phyloP scores from a whole-genome alignment of 2,888 invertebrate genomes.

The Desoria tigrina region DNA sequence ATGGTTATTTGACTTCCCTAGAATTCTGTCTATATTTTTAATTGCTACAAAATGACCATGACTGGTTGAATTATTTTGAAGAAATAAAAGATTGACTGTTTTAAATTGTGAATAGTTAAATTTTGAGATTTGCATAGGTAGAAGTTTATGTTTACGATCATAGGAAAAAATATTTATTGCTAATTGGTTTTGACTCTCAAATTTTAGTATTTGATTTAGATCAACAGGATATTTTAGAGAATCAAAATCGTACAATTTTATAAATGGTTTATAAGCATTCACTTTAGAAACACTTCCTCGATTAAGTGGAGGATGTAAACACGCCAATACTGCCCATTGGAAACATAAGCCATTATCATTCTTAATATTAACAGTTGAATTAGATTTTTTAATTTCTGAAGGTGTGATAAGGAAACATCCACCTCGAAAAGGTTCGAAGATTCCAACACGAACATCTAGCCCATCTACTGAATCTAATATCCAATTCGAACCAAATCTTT shows the following conservation, averaged over 20 bases:
- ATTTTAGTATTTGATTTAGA: neutral
- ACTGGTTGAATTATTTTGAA: neutral
- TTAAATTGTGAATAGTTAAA: neutral
- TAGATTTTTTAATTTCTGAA: neutral
- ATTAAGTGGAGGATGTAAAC: neutral
- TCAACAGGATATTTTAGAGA: neutral
- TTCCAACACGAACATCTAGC: neutral
- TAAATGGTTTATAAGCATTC: neutral
- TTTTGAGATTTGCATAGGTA: neutral
- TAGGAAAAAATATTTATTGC: neutral
- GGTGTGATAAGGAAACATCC: neutral
- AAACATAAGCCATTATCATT: neutral
- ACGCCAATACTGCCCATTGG: neutral
- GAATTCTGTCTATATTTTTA: neutral
- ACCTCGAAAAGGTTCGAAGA: neutral
- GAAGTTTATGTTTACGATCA: neutral
- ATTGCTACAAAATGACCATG: neutral
- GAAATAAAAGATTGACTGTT: neutral
- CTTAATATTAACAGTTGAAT: neutral
- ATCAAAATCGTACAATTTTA: neutral
- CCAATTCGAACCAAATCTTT: neutral
- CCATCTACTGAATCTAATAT: neutral
- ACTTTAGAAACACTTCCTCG: neutral
- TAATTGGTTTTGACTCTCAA: neutral
- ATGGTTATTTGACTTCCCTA: slow-evolving; percentile 1